A percentile compares a stretch with the other conserved stretches of the same genome.
These are phyloP conservation scores for Phaethon lepturus DNA, from an alignment of 2,113 vertebrate genomes.

Conservation along the genomic window DNA sequence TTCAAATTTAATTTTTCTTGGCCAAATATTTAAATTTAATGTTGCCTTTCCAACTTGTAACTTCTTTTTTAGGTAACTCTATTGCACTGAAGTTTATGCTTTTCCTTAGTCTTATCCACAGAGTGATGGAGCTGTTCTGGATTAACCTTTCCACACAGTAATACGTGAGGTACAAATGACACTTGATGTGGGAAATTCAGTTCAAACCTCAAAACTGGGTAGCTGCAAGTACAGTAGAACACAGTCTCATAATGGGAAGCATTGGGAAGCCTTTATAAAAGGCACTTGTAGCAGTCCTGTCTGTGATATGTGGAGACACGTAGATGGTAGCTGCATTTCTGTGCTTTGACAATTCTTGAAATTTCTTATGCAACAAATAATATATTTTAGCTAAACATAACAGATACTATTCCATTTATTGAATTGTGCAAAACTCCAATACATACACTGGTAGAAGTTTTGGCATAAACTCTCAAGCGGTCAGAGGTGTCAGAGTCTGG, in stretches of 20 bases:
- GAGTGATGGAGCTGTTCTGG: background rate
- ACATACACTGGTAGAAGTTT: background rate
- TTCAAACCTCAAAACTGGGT: background rate
- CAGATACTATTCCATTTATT: background rate
- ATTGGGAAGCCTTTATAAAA: background rate
- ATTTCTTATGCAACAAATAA: background rate
- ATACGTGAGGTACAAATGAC: background rate
- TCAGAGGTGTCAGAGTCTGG: background rate
- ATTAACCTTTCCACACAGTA: background rate
- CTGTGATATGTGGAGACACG: accelerated
- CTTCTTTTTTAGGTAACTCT: background rate
- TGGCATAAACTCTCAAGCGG: background rate
- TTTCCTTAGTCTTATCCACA: background rate
- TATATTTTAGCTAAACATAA: background rate
- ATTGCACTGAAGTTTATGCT: background rate
- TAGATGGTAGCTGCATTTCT: background rate
- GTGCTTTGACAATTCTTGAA: background rate
- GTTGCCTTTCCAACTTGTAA: background rate
- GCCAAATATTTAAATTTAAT: background rate
- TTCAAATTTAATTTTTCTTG: background rate
- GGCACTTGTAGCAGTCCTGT: background rate
- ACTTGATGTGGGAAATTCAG: background rate
- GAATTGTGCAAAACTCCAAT: background rate
- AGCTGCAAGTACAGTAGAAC: background rate
- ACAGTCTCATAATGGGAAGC: background rate